These are phyloP conservation scores for Mythimna vitellina DNA, from an alignment of 2,888 invertebrate genomes.

Conservation along the genomic window DNA sequence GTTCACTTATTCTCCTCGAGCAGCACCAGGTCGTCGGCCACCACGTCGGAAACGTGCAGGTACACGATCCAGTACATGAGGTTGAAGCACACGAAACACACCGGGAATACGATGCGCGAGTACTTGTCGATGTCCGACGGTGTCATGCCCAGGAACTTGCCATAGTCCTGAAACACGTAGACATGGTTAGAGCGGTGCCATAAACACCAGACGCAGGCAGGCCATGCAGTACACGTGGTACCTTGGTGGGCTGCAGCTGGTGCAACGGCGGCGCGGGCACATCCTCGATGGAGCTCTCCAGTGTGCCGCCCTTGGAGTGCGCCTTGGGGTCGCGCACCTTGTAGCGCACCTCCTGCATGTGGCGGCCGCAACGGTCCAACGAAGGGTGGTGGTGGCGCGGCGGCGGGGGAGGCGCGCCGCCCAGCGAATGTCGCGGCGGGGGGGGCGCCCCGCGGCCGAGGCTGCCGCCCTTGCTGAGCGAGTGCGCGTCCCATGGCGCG, in stretches of 20 bases:
- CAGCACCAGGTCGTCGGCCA: slow-evolving; percentile 96
- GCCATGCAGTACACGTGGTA: slow-evolving; percentile 52
- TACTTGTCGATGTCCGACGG: slow-evolving; percentile 99
- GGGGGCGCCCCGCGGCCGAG: slow-evolving; percentile 88
- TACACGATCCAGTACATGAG: slow-evolving; percentile 99
- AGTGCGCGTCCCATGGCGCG: slow-evolving; percentile 91
- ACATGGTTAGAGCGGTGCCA: background rate
- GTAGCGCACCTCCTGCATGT: slow-evolving; percentile 96
- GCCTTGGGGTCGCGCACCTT: slow-evolving; percentile 97
- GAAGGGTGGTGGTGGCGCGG: slow-evolving; percentile 35
- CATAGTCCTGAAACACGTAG: slow-evolving; percentile 92
- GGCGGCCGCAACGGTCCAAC: slow-evolving; percentile 44
- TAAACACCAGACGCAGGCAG: background rate
- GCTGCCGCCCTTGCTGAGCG: slow-evolving; percentile 93
- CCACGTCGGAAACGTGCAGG: slow-evolving; percentile 97
- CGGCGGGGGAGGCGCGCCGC: slow-evolving; percentile 77
- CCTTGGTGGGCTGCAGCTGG: slow-evolving; percentile 95
- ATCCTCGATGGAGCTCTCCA: slow-evolving; percentile 94
- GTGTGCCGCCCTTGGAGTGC: slow-evolving; percentile 96
- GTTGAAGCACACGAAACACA: slow-evolving; percentile 99
- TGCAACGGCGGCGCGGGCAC: slow-evolving; percentile 90
- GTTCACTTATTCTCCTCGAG: slow-evolving; percentile 88
- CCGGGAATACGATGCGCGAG: slow-evolving; percentile 98
- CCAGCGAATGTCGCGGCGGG: slow-evolving; percentile 68
- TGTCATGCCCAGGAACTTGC: slow-evolving; percentile 96